These are phyloP conservation scores for Lycophotia porphyrea DNA, from an alignment of 2,888 invertebrate genomes.

Conservation along the genomic window DNA sequence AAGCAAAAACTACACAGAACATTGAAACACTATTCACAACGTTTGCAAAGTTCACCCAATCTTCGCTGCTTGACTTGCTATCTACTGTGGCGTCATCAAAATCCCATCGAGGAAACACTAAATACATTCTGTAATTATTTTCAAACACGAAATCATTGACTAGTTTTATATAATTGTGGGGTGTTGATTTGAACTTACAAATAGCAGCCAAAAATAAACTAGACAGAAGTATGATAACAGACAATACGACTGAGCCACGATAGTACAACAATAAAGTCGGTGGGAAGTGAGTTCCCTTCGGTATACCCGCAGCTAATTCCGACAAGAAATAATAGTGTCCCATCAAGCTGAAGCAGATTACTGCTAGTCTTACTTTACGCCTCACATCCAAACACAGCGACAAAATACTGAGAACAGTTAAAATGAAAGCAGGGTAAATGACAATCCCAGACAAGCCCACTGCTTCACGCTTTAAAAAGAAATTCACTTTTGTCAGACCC, in stretches of 20 bases:
- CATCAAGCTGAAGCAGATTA: constrained; percentile 70
- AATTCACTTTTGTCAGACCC: constrained; percentile 64
- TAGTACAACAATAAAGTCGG: constrained; percentile 74
- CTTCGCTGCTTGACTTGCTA: constrained; percentile 31
- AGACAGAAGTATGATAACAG: constrained; percentile 59
- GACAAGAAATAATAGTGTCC: constrained; percentile 70
- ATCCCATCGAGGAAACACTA: constrained; percentile 69
- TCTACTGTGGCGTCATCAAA: constrained; percentile 27
- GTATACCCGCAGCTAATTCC: constrained; percentile 65
- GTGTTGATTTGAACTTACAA: constrained; percentile 47
- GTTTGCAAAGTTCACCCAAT: constrained; percentile 71
- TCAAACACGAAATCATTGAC: constrained; percentile 66
- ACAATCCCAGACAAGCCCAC: constrained; percentile 68
- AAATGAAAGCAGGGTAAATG: constrained; percentile 69
- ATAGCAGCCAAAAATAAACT: constrained; percentile 67
- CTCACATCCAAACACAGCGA: constrained; percentile 70
- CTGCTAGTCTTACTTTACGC: constrained; percentile 61
- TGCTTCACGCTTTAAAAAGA: constrained; percentile 73
- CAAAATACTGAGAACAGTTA: constrained; percentile 68
- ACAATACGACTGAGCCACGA: constrained; percentile 70
- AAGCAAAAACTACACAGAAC: constrained; percentile 58
- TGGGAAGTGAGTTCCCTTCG: constrained; percentile 50
- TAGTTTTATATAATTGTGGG: constrained; percentile 62
- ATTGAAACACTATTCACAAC: constrained; percentile 68
- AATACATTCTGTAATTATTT: constrained; percentile 56